Base-by-base conservation (phyloP, 2,113 vertebrate species). In the Eira barbara region DNA sequence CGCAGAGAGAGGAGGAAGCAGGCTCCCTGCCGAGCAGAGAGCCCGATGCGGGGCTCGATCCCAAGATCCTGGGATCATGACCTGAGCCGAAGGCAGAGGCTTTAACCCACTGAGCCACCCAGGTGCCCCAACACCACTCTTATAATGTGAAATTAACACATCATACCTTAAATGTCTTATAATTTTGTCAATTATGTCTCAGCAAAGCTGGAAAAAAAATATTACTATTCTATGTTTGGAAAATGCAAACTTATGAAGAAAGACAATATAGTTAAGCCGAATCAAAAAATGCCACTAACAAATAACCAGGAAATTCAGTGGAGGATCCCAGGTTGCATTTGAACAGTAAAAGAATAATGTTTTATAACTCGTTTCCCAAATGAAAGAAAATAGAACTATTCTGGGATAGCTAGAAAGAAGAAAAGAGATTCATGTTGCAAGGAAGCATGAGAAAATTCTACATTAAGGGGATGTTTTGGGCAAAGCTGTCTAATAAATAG, bases 401-500 rank as follows among this genome's bases (percentile, higher is more conserved):
- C 29, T 67, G 21, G 31, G 55, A 91, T 83, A 82, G 42, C 36
- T 55, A 78, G 59, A 79, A 63, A 31, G 14, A 13, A 96, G 67
- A 86, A 36, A 67, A 15, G 29, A 7, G 65, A 83, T 82, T 91
- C 65, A 31, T 42, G 34, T 39, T 87, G 20, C 34, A 91, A 55
- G 21, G 21, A 85, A 73, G n/a, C 25, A 45, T 36, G 78, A 93
- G 67, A 12, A 92, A 95, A 87, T 95, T 71, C 73, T 88, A 76
- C 12, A 91, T 63, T 49, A 73, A 82, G 29, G 49, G 63, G 42
- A 76, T 95, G 47, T 71, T 82, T 85, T 12, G 59, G 91, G 61
- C 71, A 97, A 97, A 91, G 73, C 61, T 79, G 2, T 74, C 39
- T 95, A 91, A 96, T 95, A 96, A 90, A n/a, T 67, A 91, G 90